These are phyloP conservation scores for Xestia c-nigrum DNA, from an alignment of 2,888 invertebrate species.

Conservation along the genomic window DNA sequence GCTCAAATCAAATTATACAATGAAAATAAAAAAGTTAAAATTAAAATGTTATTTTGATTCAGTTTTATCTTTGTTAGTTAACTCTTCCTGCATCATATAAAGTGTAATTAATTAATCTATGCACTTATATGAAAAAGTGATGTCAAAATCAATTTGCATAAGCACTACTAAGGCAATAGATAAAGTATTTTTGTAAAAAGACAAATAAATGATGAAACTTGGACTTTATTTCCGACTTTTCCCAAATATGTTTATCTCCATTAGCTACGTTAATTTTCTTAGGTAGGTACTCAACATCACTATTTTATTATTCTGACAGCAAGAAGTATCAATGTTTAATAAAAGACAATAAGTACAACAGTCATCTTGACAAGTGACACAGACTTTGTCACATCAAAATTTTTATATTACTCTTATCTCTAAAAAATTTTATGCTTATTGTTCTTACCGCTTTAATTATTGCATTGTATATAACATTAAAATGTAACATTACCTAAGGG, in stretches of 20 bases:
- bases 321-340: not conserved
- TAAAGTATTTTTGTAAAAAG: not conserved
- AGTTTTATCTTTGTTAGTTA: not conserved
- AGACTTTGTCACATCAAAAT: not conserved
- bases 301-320: not conserved
- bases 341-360: not conserved
- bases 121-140: not conserved
- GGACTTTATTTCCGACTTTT: not conserved
- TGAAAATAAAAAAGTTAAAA: not conserved
- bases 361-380: not conserved
- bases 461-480: no score
- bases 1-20: not conserved
- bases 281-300: not conserved
- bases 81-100: not conserved
- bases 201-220: constrained; percentile 4
- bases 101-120: not conserved
- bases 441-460: no score
- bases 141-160: not conserved
- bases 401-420: no score
- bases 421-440: no score
- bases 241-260: not conserved
- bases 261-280: not conserved
- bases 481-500: no score
- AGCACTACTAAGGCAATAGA: not conserved
- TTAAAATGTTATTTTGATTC: not conserved